Evolutionary conservation across 2,888 invertebrate species (phyloP).

Genomic region (Isoperla grammatica): DNA sequence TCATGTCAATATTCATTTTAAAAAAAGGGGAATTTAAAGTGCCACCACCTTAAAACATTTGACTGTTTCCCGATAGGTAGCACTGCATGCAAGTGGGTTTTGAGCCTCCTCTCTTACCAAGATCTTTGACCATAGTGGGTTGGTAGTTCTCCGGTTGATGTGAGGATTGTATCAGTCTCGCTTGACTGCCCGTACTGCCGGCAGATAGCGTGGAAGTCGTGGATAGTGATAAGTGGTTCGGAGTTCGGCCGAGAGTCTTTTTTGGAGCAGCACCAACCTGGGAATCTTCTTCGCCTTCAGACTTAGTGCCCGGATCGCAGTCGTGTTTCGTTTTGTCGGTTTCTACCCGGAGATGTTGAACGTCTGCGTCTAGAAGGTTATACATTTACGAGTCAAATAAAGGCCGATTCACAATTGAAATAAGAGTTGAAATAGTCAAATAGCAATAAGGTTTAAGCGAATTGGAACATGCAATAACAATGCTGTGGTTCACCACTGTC

Average conservation of each 20-base stretch:
- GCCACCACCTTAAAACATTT: slow-evolving; percentile 30
- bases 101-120: slow-evolving; percentile 62
- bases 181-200: slow-evolving; percentile 89
- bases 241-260: slow-evolving; percentile 73
- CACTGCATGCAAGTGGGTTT: slow-evolving; percentile 68
- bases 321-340: slow-evolving; percentile 37
- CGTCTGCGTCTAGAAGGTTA: neutral
- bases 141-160: slow-evolving; percentile 90
- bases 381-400: slow-evolving; percentile 36
- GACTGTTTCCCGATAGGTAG: slow-evolving; percentile 56
- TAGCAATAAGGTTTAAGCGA: no score
- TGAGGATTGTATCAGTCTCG: slow-evolving; percentile 88
- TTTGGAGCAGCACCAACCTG: slow-evolving; percentile 44
- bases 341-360: neutral
- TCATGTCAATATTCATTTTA: neutral
- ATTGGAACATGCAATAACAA: no score
- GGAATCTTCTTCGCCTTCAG: slow-evolving; percentile 81
- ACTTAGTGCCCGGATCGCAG: slow-evolving; percentile 68
- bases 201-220: slow-evolving; percentile 91
- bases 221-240: slow-evolving; percentile 89
- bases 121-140: slow-evolving; percentile 79
- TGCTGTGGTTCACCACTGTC: no score
- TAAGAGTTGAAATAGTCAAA: no score
- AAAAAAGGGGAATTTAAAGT: slow-evolving; percentile 25
- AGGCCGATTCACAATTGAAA: no score